Base-by-base conservation (phyloP, 30 jellyfish, hydroid and myxozoan species). In the Aurelia coerulea region DNA sequence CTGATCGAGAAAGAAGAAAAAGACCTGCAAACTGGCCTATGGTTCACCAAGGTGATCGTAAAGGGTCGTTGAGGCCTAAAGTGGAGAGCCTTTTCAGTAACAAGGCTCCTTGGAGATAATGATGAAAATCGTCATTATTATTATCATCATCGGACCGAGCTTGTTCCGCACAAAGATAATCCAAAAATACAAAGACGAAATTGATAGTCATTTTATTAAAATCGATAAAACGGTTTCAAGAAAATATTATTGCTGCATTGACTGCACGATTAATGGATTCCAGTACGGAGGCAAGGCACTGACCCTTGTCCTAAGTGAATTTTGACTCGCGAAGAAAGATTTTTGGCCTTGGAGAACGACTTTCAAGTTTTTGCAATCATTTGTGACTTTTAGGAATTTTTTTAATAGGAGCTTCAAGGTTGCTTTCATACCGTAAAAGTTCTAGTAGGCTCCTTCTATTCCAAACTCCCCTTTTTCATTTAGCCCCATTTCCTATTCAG, bases 11-110 rank as follows among this genome's bases (percentile, higher is more conserved):
- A 12, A 63, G 87, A 29, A 68, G 93, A 51, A 84, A 84, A 46
- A 62, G 93, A 18, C 73, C 85, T 4, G 93, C 93, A 17, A 84
- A 84, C 35, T 84, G 93, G 93, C 87, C 93, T 0, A 42, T 73
- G 46, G 62, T 60, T 12, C 70, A 63, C 32, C 81, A 74, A 11
- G 23, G 81, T 4, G 87, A 73, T 54, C 71, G 79, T 18, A 66
- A 63, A 19, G 81, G 91, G n/a, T 5, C 75, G 6, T 83, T 84
- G n/a, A 62, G 93, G 81, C 87, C 93, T 15, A 76, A 69, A 59
- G 32, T 72, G 16, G 93, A 84, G 7, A 49, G 77, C 71, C 62
- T 72, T 17, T 58, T 17, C 15, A 14, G 18, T 13, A 84, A 74
- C 33, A 71, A 41, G 65, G 62, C 73, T 65, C 93, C 93, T 3